Evolutionary conservation across 1,140 invertebrate species (phyloP), one percentile per base, ranked within the genome.

Genomic region (Dendrolimus punctatus): DNA sequence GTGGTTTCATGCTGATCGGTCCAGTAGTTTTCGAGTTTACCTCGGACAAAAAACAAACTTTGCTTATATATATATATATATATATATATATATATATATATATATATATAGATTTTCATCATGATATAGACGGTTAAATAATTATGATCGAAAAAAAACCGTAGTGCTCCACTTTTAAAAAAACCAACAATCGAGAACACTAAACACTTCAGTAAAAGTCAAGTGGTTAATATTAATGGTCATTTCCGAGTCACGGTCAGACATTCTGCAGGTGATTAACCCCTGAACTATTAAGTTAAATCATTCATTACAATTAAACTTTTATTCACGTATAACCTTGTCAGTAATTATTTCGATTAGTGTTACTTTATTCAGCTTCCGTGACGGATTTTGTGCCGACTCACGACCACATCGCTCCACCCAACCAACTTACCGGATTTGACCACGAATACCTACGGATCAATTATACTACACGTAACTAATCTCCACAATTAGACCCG

Each of bases 211-310:
- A 62, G 68, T 66, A 76, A 73, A 63, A 68, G 54, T 37, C 40
- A 56, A 51, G 23, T 66, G 65, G 70, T 72, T 65, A 61, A 62
- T 57, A 65, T 64, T 66, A 64, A 70, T 61, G 54, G 50, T 54
- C 48, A 50, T 64, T 60, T 53, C 55, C 49, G 51, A 58, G 55
- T 68, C 71, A 78, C 51, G 70, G 68, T 58, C 71, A 67, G 51
- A 52, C 10, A 62, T 55, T 63, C 62, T 47, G 39, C 58, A 62
- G 65, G 69, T 74, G 64, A 81, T 62, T 64, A 60, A 76, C 74
- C 76, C 74, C 58, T 71, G 73, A 73, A 70, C 74, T 62, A 47
- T 51, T 44, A 38, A 39, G 46, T 50, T 57, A 49, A 42, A 60
- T 59, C 38, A 5, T 49, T 42, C 46, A 46, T 53, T 58, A 53